These are phyloP conservation scores for Eonycteris spelaea DNA, from an alignment of 2,113 vertebrate species.

Conservation along the genomic window DNA sequence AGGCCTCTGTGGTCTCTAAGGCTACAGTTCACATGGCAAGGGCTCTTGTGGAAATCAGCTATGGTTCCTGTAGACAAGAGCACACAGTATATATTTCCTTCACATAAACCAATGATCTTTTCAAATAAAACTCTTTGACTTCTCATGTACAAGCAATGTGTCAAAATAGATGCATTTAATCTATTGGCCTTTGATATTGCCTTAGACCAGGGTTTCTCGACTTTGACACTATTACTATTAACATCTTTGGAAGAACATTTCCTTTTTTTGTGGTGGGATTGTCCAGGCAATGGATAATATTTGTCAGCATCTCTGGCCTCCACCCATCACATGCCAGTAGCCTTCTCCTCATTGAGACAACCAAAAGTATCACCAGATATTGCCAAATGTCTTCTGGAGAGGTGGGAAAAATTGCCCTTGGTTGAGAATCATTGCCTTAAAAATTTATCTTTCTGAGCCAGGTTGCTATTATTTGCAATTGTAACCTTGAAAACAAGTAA, in stretches of 20 bases:
- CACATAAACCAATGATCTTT: not conserved
- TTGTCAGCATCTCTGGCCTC: not conserved
- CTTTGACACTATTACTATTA: not conserved
- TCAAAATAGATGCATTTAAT: not conserved
- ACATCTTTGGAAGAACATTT: not conserved
- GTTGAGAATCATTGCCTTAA: not conserved
- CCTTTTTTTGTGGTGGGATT: not conserved
- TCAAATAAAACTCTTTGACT: not conserved
- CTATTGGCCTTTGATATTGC: not conserved
- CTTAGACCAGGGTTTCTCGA: not conserved
- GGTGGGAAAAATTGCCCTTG: not conserved
- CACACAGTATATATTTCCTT: not conserved
- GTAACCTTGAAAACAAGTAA: constrained; percentile 53
- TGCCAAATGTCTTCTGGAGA: not conserved
- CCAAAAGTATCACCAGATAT: not conserved
- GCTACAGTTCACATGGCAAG: rapidly evolving
- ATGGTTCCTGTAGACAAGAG: not conserved
- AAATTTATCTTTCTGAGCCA: not conserved
- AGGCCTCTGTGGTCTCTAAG: not conserved
- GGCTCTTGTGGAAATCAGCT: not conserved
- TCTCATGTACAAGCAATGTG: not conserved
- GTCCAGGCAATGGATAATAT: not conserved
- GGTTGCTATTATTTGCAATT: not conserved
- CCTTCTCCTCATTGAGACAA: not conserved
- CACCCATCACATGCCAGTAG: not conserved